Conservation (phyloP, 2,113 vertebrate species). For the Cheirogaleus medius region DNA sequence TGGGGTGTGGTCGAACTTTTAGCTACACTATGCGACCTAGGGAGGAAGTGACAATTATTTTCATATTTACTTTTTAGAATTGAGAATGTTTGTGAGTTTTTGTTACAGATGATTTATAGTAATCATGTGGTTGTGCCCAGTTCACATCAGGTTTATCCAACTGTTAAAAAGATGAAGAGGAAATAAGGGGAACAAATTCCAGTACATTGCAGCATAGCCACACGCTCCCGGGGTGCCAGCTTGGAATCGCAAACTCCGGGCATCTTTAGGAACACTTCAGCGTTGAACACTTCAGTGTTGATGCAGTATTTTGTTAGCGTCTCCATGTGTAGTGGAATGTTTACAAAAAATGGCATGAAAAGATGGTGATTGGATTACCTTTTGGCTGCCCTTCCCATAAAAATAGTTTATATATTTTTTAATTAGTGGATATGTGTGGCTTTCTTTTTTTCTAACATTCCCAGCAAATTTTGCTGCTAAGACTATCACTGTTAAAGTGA, state of each 20-base stretch:
- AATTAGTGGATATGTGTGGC: not conserved
- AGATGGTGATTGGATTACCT: not conserved
- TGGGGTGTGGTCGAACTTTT: accelerated
- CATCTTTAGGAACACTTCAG: not conserved
- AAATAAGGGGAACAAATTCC: not conserved
- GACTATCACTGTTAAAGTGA: slow-evolving; percentile 13
- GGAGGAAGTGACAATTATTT: not conserved
- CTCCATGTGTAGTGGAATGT: not conserved
- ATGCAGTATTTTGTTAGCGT: not conserved
- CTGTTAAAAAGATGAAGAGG: not conserved
- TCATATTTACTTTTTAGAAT: not conserved
- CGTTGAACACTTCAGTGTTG: accelerated
- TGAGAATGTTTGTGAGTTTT: not conserved
- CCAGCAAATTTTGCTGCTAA: slow-evolving; percentile 68
- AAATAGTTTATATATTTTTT: not conserved
- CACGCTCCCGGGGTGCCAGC: accelerated
- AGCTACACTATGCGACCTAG: accelerated
- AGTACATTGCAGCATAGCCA: not conserved
- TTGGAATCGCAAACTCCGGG: accelerated
- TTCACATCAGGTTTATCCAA: not conserved
- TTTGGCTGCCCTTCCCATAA: no score
- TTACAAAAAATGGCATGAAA: not conserved
- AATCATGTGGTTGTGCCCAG: not conserved
- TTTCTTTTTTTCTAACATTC: slow-evolving; percentile 48
- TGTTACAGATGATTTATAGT: not conserved